Evolutionary conservation across 2,888 invertebrate genomes (phyloP).

Genomic region (Xanthorhoe spadicearia): DNA sequence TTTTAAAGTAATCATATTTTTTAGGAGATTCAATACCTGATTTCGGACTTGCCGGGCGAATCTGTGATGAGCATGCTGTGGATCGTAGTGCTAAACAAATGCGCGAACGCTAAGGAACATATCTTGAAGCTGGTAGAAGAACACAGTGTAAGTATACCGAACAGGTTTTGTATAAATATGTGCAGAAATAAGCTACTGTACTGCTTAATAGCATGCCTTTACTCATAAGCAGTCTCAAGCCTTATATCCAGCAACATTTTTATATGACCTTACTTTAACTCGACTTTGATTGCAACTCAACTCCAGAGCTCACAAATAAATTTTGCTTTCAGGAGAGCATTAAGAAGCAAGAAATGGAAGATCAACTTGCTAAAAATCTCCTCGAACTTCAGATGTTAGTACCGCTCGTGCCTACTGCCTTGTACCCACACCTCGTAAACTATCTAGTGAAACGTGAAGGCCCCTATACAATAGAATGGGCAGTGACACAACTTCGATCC

Average conservation of each 20-base stretch:
- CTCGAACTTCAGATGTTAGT: constrained; percentile 70
- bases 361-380: constrained; percentile 68
- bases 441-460: constrained; percentile 60
- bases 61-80: constrained; percentile 63
- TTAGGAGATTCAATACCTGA: constrained; percentile 70
- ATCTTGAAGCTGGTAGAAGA: constrained; percentile 52
- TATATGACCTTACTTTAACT: no score
- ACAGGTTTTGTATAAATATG: no score
- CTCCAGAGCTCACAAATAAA: no score
- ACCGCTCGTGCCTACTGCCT: constrained; percentile 65
- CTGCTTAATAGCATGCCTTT: no score
- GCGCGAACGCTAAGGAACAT: constrained; percentile 53
- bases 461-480: constrained; percentile 65
- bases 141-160: constrained; percentile 58
- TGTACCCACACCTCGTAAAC: constrained; percentile 64
- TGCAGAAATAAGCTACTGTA: no score
- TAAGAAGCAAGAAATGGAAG: constrained; percentile 61
- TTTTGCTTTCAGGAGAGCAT: constrained; percentile 58
- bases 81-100: constrained; percentile 67
- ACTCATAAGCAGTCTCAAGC: no score
- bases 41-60: constrained; percentile 44
- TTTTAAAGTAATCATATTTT: constrained; percentile 27
- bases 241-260: no score
- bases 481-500: constrained; percentile 58
- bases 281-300: no score